Conservation (phyloP, 2,113 vertebrate genomes). For the Leptobrachium ailaonicum region DNA sequence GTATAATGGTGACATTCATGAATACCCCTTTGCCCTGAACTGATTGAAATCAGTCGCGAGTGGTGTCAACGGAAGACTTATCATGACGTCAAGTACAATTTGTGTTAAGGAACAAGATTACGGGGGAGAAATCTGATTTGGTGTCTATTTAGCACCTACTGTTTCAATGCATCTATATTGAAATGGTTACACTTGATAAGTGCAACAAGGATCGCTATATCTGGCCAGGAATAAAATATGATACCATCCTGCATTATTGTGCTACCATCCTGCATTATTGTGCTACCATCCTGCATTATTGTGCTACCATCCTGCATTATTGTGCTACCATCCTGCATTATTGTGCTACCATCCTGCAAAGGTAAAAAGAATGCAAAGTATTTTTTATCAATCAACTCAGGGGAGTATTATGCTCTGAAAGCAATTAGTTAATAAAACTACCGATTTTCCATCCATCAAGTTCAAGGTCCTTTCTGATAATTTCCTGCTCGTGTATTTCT, state of each 20-base stretch:
- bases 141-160: too few species aligned
- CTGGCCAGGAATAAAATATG: slow-evolving; percentile 34
- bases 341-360: slow-evolving; percentile 7
- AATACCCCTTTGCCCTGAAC: too few species aligned
- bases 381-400: slow-evolving; percentile 23
- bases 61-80: too few species aligned
- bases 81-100: too few species aligned
- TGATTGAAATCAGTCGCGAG: too few species aligned
- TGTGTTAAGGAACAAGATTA: too few species aligned
- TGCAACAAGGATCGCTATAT: not conserved
- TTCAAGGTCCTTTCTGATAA: not conserved
- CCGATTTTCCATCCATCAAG: not conserved
- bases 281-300: slow-evolving; percentile 11
- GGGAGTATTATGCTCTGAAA: not conserved
- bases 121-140: too few species aligned
- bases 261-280: slow-evolving; percentile 9
- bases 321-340: slow-evolving; percentile 16
- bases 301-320: slow-evolving; percentile 14
- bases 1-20: too few species aligned
- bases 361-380: slow-evolving; percentile 6
- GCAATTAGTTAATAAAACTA: not conserved
- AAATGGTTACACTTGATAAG: too few species aligned
- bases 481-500: too few species aligned
- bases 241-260: slow-evolving; percentile 13
- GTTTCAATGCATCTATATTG: too few species aligned